phyloP scores from a whole-genome alignment of 1,140 invertebrate species.

The Apis dorsata region DNA sequence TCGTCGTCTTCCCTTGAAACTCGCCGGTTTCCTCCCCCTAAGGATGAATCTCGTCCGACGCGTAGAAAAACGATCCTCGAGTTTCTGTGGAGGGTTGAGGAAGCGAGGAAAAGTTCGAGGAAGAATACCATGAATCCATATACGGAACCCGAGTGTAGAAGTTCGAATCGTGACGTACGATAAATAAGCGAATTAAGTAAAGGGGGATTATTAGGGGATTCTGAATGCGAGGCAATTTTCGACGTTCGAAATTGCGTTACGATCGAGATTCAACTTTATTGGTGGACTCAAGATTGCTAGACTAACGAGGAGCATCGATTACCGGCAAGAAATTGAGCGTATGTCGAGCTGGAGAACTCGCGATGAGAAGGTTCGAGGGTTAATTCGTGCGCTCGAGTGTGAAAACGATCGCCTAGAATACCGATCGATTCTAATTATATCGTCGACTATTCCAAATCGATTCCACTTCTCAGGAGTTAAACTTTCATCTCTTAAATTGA shows the following conservation, averaged over 20 bases:
- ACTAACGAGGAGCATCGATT: constrained; percentile 26
- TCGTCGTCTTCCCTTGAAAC: background rate
- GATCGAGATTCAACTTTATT: constrained; percentile 36
- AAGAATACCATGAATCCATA: background rate
- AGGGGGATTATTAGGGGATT: constrained; percentile 25
- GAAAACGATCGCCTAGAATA: background rate
- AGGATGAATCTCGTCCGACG: constrained; percentile 13
- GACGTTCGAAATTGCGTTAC: constrained; percentile 38
- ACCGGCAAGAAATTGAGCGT: constrained; percentile 37
- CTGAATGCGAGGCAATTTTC: constrained; percentile 31
- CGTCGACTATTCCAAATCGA: no score
- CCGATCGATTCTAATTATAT: background rate
- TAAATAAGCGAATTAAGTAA: constrained; percentile 62
- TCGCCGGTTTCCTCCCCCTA: background rate
- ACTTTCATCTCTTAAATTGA: no score
- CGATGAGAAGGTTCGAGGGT: background rate
- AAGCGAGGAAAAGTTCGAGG: background rate
- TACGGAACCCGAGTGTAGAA: constrained; percentile 1
- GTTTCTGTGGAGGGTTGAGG: background rate
- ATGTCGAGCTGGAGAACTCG: background rate
- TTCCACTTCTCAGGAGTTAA: no score
- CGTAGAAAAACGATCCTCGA: constrained; percentile 12
- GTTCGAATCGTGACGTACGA: constrained; percentile 27
- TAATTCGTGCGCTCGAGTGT: background rate
- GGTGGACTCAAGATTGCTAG: constrained; percentile 34